Base-by-base conservation (phyloP, 2,888 invertebrate genomes). In the Ceratothoa steindachneri region DNA sequence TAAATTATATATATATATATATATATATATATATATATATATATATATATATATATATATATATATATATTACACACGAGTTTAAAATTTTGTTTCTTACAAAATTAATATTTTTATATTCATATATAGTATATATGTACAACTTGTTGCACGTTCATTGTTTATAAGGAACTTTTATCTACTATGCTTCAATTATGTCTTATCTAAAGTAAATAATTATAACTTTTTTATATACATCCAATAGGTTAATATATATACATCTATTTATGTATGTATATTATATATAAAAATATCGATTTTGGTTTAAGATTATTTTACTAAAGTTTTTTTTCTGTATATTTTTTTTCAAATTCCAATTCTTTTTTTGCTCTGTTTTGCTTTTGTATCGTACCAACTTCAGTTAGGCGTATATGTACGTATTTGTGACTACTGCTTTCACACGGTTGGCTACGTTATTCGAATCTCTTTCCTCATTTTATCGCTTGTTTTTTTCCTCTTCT, bases 31-130 rank as follows among this genome's bases (percentile, higher is more conserved):
- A 41, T 41, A 41, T 41, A 41, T 41, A 41, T 41, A 41, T 41
- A 55, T 55, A 55, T 55, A 55, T 55, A 55, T 70, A 70, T 70
- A 60, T 55, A 60, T 60, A 60, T 60, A 60, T 60, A 60, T 60
- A 60, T 60, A 60, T 60, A 60, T 60, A 60, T 60, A 60, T 60
- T 24, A 24, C 12, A 24, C n/a, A n/a, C n/a, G n/a, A n/a, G n/a
- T n/a, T n/a, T n/a, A n/a, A n/a, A n/a, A n/a, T n/a, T n/a, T n/a
- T n/a, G n/a, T n/a, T n/a, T n/a, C n/a, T n/a, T n/a, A n/a, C n/a
- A n/a, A n/a, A n/a, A n/a, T n/a, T 24, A 22, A 60, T 60, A 60
- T 60, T 22, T 60, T 22, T 60, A 60, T 60, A 60, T 60, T 22
- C 24, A 60, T 60, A 60, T 60, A 60, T 60, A 60, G n/a, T 60